Base-by-base conservation (phyloP, 2,797 vertebrate species). In the Cuniculus paca region DNA sequence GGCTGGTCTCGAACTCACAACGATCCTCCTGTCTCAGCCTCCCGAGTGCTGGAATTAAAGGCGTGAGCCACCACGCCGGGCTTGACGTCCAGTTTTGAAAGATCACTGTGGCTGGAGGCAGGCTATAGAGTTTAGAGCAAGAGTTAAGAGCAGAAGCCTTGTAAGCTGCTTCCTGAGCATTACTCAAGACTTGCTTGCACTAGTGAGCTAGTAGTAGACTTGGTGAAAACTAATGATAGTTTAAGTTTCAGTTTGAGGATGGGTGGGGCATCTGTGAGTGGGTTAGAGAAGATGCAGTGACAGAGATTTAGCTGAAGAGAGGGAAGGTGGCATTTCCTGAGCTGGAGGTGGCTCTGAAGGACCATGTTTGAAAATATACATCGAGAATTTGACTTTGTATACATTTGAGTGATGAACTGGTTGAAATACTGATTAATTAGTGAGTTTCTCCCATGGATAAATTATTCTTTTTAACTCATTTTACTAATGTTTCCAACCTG, bases 121-220 rank as follows among this genome's bases (percentile, higher is more conserved):
- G 79, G 52, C 74, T 36, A 2, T 8, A 10, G 9, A 19, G 48
- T n/a, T n/a, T n/a, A n/a, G 42, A 22, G 10, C 45, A 16, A 6
- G 75, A 82, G 75, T 22, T 48, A 0, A 10, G 6, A 39, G 36
- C 56, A 24, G 50, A 39, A 70, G 36, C 39, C 39, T 19, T 17
- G 17, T 9, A 14, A 5, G n/a, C 31, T 34, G 68, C 52, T 52
- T 50, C 0, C 0, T 0, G 26, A 8, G 28, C 28, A 3, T 20
- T 36, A 14, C 3, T 20, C 39, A 48, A 1, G 39, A 1, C 19
- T 12, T 4, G 7, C 61, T 56, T 14, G 48, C 19, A 13, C 65
- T 36, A 2, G 60, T 39, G 4, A 78, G 82, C 39, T n/a, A 68
- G 1, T 6, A 6, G 0, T 3, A 11, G 36, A 14, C 56, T 45